phyloP scores from a whole-genome alignment of 2,797 vertebrate species.

The Rhyacichthys aspro region DNA sequence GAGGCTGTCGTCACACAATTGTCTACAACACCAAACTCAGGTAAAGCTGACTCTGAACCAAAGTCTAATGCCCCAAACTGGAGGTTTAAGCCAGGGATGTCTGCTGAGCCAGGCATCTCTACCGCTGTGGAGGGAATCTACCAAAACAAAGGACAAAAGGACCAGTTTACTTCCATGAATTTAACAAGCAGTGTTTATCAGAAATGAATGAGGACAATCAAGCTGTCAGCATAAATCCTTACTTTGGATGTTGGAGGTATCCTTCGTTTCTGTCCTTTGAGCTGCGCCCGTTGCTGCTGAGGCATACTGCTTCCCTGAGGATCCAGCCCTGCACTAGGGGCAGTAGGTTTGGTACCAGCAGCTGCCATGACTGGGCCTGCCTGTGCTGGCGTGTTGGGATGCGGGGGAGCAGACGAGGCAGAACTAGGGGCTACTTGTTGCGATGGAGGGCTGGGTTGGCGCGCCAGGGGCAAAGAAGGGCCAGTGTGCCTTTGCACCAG shows the following conservation, averaged over 20 bases:
- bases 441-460: constrained; percentile 79
- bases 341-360: constrained; percentile 74
- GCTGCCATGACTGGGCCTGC: constrained; percentile 50
- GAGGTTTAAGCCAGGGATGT: constrained; percentile 91
- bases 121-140: constrained; percentile 94
- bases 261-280: constrained; percentile 91
- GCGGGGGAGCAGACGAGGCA: constrained; percentile 66
- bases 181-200: not conserved
- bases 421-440: constrained; percentile 68
- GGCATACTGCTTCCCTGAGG: constrained; percentile 76
- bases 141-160: not conserved
- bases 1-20: constrained; percentile 74
- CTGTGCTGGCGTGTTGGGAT: constrained; percentile 52
- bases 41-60: constrained; percentile 88
- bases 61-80: constrained; percentile 97
- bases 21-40: constrained; percentile 86
- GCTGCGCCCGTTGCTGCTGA: constrained; percentile 86
- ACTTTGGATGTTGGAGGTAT: constrained; percentile 93
- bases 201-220: not conserved
- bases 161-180: not conserved
- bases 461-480: constrained; percentile 75
- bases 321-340: constrained; percentile 74
- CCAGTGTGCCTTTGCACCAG: constrained; percentile 87
- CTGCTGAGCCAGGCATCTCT: constrained; percentile 94
- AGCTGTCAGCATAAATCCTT: not conserved